These are phyloP conservation scores for Tetragnatha montana DNA, from an alignment of 2,888 invertebrate species.

Conservation along the genomic window DNA sequence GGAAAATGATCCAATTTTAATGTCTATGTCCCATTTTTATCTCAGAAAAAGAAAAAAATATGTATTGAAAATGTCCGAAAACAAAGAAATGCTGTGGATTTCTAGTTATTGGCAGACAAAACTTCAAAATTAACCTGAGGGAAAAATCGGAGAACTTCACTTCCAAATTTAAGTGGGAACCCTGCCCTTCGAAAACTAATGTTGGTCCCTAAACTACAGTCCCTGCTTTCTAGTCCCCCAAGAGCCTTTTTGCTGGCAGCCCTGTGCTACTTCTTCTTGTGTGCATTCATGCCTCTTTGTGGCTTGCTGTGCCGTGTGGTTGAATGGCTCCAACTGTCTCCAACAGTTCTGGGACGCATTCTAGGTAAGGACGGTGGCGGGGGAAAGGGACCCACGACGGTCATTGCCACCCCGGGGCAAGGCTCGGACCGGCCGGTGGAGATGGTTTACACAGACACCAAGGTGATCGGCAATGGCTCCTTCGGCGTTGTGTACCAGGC, in stretches of 20 bases:
- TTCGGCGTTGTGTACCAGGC: slow-evolving; percentile 99
- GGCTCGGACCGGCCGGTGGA: slow-evolving; percentile 98
- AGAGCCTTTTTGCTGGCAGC: not conserved
- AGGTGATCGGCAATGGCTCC: slow-evolving; percentile 99
- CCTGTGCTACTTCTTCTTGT: not conserved
- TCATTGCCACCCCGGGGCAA: slow-evolving; percentile 98
- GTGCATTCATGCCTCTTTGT: not conserved
- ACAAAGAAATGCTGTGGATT: too few relatives aligned
- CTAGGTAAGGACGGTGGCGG: slow-evolving; percentile 97
- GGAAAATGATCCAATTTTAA: too few relatives aligned
- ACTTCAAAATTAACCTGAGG: too few relatives aligned
- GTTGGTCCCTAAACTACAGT: not conserved
- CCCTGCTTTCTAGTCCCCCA: not conserved
- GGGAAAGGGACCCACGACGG: slow-evolving; percentile 89
- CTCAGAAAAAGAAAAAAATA: too few relatives aligned
- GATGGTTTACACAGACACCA: slow-evolving; percentile 99
- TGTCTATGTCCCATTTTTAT: too few relatives aligned
- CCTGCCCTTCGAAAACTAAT: too few relatives aligned
- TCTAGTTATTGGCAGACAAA: too few relatives aligned
- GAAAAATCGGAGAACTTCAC: too few relatives aligned
- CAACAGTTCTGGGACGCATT: not conserved
- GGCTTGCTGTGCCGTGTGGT: not conserved
- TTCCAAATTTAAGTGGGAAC: too few relatives aligned
- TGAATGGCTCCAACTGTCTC: not conserved
- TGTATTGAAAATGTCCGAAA: too few relatives aligned